Evolutionary conservation across 2,888 invertebrate species (phyloP).

Genomic region (Corythucha ciliata): DNA sequence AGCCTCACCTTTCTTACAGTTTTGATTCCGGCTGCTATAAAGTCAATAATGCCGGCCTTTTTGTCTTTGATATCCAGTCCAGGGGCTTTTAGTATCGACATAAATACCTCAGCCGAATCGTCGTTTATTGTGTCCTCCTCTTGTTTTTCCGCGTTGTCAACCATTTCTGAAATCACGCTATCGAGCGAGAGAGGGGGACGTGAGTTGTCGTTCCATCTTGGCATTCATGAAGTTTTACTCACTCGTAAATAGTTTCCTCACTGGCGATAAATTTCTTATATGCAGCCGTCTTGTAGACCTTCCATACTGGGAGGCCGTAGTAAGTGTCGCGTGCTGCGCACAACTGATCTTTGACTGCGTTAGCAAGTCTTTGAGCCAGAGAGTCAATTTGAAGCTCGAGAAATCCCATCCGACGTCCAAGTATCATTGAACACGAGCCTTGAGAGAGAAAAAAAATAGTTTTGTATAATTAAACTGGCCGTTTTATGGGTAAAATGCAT

Average conservation of each 20-base stretch:
- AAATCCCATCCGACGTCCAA: slow-evolving; percentile 71
- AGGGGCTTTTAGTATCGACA: slow-evolving; percentile 61
- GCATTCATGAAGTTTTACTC: slow-evolving; percentile 43
- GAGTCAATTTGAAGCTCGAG: slow-evolving; percentile 47
- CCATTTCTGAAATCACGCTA: slow-evolving; percentile 69
- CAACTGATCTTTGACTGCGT: slow-evolving; percentile 63
- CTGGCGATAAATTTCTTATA: slow-evolving; percentile 61
- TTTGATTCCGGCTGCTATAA: slow-evolving; percentile 78
- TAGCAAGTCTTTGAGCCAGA: slow-evolving; percentile 54
- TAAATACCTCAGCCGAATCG: slow-evolving; percentile 64
- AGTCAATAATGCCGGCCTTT: slow-evolving; percentile 75
- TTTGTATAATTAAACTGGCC: neutral
- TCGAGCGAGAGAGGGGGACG: slow-evolving; percentile 24
- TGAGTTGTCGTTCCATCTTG: neutral
- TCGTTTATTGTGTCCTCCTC: slow-evolving; percentile 49
- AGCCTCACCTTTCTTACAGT: slow-evolving; percentile 50
- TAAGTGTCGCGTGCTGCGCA: slow-evolving; percentile 69
- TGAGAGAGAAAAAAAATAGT: slow-evolving; percentile 32
- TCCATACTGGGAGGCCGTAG: slow-evolving; percentile 75
- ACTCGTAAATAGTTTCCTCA: slow-evolving; percentile 74
- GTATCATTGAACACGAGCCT: slow-evolving; percentile 68
- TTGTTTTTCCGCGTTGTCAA: slow-evolving; percentile 55
- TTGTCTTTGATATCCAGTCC: slow-evolving; percentile 69
- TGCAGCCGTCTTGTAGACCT: slow-evolving; percentile 60
- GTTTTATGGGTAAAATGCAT: too few relatives aligned